Conservation (phyloP, 2,888 invertebrate genomes). For the Serrognathus titanus region DNA sequence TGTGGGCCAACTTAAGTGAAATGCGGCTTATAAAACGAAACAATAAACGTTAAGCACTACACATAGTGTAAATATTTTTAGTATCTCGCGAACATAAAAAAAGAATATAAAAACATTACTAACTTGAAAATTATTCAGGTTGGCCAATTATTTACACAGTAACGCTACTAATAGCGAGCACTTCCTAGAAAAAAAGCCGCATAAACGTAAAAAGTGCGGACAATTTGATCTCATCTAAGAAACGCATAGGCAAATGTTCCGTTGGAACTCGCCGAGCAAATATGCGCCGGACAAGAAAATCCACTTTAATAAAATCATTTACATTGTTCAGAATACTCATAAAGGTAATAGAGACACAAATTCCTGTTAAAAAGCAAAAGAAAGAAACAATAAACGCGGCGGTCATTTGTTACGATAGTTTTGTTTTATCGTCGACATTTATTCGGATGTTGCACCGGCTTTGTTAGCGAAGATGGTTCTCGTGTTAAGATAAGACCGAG, state of each 20-base stretch:
- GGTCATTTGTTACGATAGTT: conserved; percentile 21
- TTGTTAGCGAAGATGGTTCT: conserved; percentile 20
- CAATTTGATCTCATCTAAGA: conserved; percentile 1
- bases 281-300: conserved; percentile 25
- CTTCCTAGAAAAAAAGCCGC: neutral
- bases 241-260: neutral
- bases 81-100: no score
- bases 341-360: conserved; percentile 21
- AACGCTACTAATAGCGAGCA: neutral
- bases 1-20: no score
- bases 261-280: neutral
- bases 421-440: conserved; percentile 28
- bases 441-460: conserved; percentile 27
- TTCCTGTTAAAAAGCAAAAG: conserved; percentile 16
- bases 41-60: no score
- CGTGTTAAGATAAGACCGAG: conserved; percentile 14
- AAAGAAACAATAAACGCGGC: conserved; percentile 19
- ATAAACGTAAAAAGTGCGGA: neutral
- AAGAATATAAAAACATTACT: no score
- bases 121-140: no score
- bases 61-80: no score
- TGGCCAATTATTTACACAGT: neutral
- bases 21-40: no score
- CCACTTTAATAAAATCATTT: conserved; percentile 31
- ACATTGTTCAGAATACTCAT: conserved; percentile 25